A percentile compares a stretch with the other conserved stretches of the same genome.
These are phyloP conservation scores for Saccopteryx bilineata DNA, from an alignment of 2,113 vertebrate genomes.

Conservation along the genomic window DNA sequence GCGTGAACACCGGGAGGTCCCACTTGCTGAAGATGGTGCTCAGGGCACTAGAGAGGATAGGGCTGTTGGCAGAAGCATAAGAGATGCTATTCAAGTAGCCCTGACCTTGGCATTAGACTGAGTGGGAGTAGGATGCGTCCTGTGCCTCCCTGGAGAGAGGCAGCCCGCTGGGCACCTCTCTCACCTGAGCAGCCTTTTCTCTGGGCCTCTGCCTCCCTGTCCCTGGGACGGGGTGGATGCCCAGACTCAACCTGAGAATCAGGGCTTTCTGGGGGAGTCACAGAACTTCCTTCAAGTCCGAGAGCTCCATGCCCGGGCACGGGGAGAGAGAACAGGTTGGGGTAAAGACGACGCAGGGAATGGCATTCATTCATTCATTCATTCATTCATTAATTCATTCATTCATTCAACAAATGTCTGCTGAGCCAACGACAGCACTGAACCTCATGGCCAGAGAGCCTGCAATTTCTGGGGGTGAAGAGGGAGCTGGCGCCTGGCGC, in stretches of 20 bases:
- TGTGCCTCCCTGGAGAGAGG: not conserved
- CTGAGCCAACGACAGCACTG: not conserved
- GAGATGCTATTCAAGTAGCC: not conserved
- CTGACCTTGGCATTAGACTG: not conserved
- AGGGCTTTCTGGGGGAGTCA: not conserved
- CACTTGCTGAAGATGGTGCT: slow-evolving; percentile 93
- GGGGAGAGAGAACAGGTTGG: not conserved
- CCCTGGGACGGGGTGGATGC: rapidly evolving
- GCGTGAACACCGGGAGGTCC: slow-evolving; percentile 96
- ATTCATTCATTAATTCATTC: not conserved
- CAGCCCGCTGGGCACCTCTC: too few species aligned
- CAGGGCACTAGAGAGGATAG: slow-evolving; percentile 94
- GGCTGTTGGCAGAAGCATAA: slow-evolving; percentile 87
- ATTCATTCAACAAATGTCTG: not conserved
- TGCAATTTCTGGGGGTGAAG: not conserved
- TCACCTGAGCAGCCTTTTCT: not conserved
- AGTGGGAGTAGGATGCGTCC: rapidly evolving
- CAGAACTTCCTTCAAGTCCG: not conserved
- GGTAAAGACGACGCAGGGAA: not conserved
- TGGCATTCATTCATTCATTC: not conserved
- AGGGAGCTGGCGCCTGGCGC: not conserved
- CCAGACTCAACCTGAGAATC: not conserved
- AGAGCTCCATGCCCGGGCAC: not conserved
- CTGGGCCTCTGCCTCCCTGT: not conserved
- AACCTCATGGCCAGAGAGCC: not conserved